A percentile compares a stretch with the other conserved stretches of the same genome.
Conservation (phyloP, 2,888 invertebrate genomes). For the Axea sp. region DNA sequence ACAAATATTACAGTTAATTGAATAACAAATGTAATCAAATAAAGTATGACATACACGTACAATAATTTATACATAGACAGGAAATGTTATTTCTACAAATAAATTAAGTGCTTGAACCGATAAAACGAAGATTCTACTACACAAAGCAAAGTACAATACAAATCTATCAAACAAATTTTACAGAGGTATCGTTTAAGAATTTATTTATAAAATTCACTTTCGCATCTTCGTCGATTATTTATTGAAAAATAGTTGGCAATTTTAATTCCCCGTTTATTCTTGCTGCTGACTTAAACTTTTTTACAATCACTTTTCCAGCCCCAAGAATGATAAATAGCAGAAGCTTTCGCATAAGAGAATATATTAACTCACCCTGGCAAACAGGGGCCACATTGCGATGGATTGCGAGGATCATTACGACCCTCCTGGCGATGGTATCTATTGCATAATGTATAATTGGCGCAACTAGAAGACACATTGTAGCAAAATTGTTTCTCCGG, state of each 20-base stretch:
- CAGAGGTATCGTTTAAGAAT: too few species aligned
- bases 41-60: too few species aligned
- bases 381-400: slow-evolving; percentile 62
- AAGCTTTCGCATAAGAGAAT: slow-evolving; percentile 32
- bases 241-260: background rate
- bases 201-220: too few species aligned
- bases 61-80: too few species aligned
- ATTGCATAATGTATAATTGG: slow-evolving; percentile 61
- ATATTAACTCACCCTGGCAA: slow-evolving; percentile 58
- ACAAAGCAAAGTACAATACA: too few species aligned
- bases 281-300: slow-evolving; percentile 18
- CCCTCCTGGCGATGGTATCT: slow-evolving; percentile 62
- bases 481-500: slow-evolving; percentile 62
- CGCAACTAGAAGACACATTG: slow-evolving; percentile 58
- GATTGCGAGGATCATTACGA: slow-evolving; percentile 56
- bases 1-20: too few species aligned
- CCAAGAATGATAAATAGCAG: slow-evolving; percentile 43
- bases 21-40: too few species aligned
- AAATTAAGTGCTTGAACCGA: too few species aligned
- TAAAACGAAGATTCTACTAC: too few species aligned
- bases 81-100: too few species aligned
- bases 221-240: slow-evolving; percentile 7
- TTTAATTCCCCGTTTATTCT: background rate
- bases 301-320: slow-evolving; percentile 8
- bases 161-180: too few species aligned